phyloP scores from a whole-genome alignment of 2,797 vertebrate species.

The Amazona ochrocephala region DNA sequence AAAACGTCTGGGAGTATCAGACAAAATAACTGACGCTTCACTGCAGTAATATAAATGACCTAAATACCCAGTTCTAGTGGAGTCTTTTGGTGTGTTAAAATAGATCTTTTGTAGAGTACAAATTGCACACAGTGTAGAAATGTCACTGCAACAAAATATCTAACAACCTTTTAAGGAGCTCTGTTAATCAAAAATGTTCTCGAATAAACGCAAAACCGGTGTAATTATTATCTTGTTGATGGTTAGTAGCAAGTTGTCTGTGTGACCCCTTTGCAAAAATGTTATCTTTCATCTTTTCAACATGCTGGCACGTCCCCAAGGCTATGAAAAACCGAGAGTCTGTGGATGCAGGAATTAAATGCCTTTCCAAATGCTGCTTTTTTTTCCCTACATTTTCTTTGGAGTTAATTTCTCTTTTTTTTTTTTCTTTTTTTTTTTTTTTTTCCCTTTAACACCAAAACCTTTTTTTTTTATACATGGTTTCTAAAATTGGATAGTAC shows the following conservation, averaged over 20 bases:
- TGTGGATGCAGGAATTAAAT: conserved; percentile 22
- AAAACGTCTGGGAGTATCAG: not conserved
- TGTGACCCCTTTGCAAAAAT: conserved; percentile 30
- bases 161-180: not conserved
- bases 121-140: not conserved
- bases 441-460: not conserved
- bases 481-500: conserved; percentile 31
- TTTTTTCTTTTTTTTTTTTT: not conserved
- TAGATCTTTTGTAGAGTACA: not conserved
- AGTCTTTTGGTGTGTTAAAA: conserved; percentile 30
- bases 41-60: conserved; percentile 61
- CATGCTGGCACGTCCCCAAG: conserved; percentile 44
- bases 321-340: conserved; percentile 22
- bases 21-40: conserved; percentile 56
- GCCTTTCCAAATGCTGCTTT: conserved; percentile 4
- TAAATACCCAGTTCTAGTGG: conserved; percentile 60
- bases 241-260: not conserved
- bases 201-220: not conserved
- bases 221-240: not conserved
- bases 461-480: not conserved
- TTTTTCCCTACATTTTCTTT: not conserved
- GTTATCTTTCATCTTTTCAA: conserved; percentile 45
- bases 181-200: not conserved
- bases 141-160: not conserved
- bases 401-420: not conserved